Percentiles rank a stretch among this genome's conserved stretches.
Conservation (phyloP, 2,888 invertebrate species). For the Deilephila elpenor region DNA sequence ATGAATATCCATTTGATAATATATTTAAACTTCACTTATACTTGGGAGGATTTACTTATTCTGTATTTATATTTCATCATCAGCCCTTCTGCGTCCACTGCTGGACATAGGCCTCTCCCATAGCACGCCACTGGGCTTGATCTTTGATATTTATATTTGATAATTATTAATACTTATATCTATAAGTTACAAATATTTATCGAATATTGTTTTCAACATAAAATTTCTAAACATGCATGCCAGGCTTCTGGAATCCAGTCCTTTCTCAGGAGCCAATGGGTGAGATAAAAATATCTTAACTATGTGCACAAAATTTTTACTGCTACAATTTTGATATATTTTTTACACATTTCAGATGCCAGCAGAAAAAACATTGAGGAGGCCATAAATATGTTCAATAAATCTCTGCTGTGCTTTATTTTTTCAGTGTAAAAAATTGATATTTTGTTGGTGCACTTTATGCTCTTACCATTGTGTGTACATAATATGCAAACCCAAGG, state of each 20-base stretch:
- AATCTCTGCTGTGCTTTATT: too few relatives aligned
- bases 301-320: background rate
- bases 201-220: background rate
- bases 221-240: slow-evolving; percentile 18
- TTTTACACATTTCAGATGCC: slow-evolving; percentile 20
- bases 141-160: too few relatives aligned
- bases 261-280: slow-evolving; percentile 21
- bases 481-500: too few relatives aligned
- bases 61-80: too few relatives aligned
- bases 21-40: too few relatives aligned
- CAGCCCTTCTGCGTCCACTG: too few relatives aligned
- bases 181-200: too few relatives aligned
- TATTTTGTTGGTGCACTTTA: background rate
- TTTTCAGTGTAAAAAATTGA: background rate
- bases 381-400: background rate
- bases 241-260: slow-evolving; percentile 26
- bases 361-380: slow-evolving; percentile 12
- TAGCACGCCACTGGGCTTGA: too few relatives aligned
- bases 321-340: slow-evolving; percentile 11
- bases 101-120: too few relatives aligned
- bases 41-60: too few relatives aligned
- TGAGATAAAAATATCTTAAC: slow-evolving; percentile 4
- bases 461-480: background rate
- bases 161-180: too few relatives aligned
- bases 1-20: too few relatives aligned